A percentile compares a stretch with the other conserved stretches of the same genome.
Evolutionary conservation across 2,113 vertebrate genomes (phyloP).

Genomic region (Vulpes ferrilata): DNA sequence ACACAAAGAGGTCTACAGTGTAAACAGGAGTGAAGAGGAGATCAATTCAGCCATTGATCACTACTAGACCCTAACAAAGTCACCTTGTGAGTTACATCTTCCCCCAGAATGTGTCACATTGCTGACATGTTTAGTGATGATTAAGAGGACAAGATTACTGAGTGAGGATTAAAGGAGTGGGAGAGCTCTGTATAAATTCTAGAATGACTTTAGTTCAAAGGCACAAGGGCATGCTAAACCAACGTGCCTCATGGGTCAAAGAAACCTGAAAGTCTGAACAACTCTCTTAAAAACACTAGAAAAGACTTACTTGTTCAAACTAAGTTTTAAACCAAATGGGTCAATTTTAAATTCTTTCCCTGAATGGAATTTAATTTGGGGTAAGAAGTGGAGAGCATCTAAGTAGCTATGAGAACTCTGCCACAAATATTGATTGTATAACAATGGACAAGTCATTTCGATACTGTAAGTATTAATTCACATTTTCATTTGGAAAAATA

Average conservation of each 20-base stretch:
- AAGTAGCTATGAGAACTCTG: background rate
- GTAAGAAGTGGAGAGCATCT: background rate
- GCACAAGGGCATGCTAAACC: background rate
- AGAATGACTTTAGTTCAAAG: background rate
- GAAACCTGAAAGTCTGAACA: background rate
- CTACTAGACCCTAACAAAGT: background rate
- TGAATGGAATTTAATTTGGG: background rate
- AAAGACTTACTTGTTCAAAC: background rate
- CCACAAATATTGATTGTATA: background rate
- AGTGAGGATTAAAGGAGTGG: background rate
- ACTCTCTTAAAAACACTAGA: background rate
- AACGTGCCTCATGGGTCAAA: fast-evolving
- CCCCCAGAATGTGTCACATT: background rate
- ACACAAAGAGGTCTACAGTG: background rate
- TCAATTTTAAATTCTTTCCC: background rate
- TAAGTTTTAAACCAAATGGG: background rate
- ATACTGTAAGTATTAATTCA: background rate
- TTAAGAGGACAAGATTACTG: background rate
- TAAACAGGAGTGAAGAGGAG: background rate
- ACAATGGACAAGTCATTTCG: background rate
- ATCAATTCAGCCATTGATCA: background rate
- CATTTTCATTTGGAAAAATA: background rate
- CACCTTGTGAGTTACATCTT: background rate
- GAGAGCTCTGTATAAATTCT: background rate
- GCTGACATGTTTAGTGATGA: too few relatives aligned